Base-by-base conservation (phyloP, 1,140 invertebrate genomes). In the Drosophila tani region DNA sequence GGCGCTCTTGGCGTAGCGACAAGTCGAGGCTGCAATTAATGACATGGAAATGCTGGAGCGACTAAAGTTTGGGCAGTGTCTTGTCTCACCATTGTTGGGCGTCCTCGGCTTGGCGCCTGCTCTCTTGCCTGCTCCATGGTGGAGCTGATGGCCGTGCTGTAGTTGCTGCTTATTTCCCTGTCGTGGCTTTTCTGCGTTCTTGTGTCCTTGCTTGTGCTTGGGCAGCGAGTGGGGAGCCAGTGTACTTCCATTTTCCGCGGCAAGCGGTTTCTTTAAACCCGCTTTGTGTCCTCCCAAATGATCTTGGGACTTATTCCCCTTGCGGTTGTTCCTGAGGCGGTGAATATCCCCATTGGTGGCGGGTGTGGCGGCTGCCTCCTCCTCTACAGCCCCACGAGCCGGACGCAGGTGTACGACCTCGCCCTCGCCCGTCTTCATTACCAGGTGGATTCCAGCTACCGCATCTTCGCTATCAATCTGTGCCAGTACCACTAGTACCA, bases 1-100 rank as follows among this genome's bases (percentile, higher is more conserved):
- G 56, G 96, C 93, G 69, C 96, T 95, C 91, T 97, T 97, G 43
- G 94, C 93, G 92, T 98, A 98, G 90, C 96, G 95, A 93, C 97
- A 98, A 62, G 95, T 92, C 21, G 84, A 71, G 29, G 55, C 90
- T 92, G 64, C 29, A 57, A 57, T 43, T 32, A 81, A 93, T 46
- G 15, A 51, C 15, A 40, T 17, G 17, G 14, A 40, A 40, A 56
- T 24, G 1, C 1, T 15, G 38, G 0, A 40, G 15, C 51, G 17
- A 35, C 14, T 5, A 15, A 2, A 14, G 9, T 11, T 2, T 11
- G 14, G 3, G 21, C 1, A 11, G 2, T 51, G 7, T n/a, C 5
- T 38, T 38, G 15, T 14, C 43, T 67, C 50, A 65, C 63, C 74
- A 27, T 81, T 85, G 14, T 84, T 75, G 0, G 80, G 38, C 12